Evolutionary conservation across 2,888 invertebrate species (phyloP).

Genomic region (Agrochola lychnidis): DNA sequence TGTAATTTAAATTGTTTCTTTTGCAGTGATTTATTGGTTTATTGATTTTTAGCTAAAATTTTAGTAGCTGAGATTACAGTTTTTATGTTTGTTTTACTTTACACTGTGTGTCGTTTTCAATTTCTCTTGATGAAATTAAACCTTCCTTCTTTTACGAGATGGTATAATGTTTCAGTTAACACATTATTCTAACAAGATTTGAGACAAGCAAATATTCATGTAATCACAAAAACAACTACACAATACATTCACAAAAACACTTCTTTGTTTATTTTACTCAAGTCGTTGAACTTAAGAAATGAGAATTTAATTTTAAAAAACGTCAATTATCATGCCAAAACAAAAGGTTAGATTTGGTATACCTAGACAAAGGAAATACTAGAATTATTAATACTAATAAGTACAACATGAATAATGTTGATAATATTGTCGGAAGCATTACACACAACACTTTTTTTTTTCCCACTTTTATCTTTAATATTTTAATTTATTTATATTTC

Average conservation of each 20-base stretch:
- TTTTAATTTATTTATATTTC: slow-evolving; percentile 14
- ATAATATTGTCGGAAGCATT: slow-evolving; percentile 79
- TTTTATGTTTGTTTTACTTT: slow-evolving; percentile 6
- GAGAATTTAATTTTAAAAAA: slow-evolving; percentile 4
- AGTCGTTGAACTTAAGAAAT: slow-evolving; percentile 29
- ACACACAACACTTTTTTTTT: slow-evolving; percentile 21
- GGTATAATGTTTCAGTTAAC: background rate
- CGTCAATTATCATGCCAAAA: slow-evolving; percentile 55
- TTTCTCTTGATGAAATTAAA: background rate
- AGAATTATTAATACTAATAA: slow-evolving; percentile 82
- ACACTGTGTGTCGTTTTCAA: background rate
- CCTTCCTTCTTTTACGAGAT: background rate
- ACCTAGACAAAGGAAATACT: slow-evolving; percentile 85
- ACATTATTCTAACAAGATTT: background rate
- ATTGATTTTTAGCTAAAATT: background rate
- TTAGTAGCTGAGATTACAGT: background rate
- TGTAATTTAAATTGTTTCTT: background rate
- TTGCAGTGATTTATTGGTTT: background rate
- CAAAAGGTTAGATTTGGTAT: slow-evolving; percentile 72
- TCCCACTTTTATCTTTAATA: slow-evolving; percentile 1
- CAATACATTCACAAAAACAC: slow-evolving; percentile 37
- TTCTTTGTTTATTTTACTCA: slow-evolving; percentile 2
- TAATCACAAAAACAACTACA: slow-evolving; percentile 17
- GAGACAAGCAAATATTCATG: background rate
- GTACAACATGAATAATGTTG: slow-evolving; percentile 84